These are phyloP conservation scores for Xanthia togata DNA, from an alignment of 2,888 invertebrate genomes.

Conservation along the genomic window DNA sequence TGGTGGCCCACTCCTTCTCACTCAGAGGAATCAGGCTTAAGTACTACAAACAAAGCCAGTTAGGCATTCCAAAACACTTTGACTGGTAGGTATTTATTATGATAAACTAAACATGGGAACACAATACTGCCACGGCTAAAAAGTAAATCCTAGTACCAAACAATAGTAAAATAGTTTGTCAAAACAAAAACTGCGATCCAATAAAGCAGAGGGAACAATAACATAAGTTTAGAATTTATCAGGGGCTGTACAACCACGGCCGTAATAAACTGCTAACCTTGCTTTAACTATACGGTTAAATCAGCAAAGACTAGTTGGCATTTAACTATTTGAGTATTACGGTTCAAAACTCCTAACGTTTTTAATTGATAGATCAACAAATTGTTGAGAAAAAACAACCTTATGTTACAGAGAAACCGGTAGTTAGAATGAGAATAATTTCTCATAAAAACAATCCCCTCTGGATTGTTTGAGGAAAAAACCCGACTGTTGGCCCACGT, in stretches of 20 bases:
- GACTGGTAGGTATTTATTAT: not conserved
- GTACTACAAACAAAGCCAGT: not conserved
- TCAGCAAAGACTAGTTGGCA: slow-evolving; percentile 33
- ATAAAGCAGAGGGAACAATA: slow-evolving; percentile 53
- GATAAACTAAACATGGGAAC: not conserved
- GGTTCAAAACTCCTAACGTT: not conserved
- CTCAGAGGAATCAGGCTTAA: not conserved
- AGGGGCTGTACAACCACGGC: slow-evolving; percentile 25
- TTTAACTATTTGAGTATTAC: not conserved
- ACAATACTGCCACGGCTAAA: not conserved
- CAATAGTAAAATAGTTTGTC: slow-evolving; percentile 23
- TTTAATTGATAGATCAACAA: not conserved
- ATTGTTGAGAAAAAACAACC: not conserved
- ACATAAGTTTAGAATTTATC: slow-evolving; percentile 53
- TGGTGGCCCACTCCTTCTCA: too few species aligned
- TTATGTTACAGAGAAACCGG: not conserved
- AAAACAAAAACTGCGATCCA: slow-evolving; percentile 58
- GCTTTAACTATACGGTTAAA: slow-evolving; percentile 33
- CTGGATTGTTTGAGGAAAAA: not conserved
- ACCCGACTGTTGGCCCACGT: too few species aligned
- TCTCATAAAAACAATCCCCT: too few species aligned
- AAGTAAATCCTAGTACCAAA: slow-evolving; percentile 13
- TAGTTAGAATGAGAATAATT: not conserved
- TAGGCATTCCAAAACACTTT: not conserved
- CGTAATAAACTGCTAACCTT: slow-evolving; percentile 44